These are phyloP conservation scores for Xenentodon cancila DNA, from an alignment of 2,797 vertebrate species.

Conservation along the genomic window DNA sequence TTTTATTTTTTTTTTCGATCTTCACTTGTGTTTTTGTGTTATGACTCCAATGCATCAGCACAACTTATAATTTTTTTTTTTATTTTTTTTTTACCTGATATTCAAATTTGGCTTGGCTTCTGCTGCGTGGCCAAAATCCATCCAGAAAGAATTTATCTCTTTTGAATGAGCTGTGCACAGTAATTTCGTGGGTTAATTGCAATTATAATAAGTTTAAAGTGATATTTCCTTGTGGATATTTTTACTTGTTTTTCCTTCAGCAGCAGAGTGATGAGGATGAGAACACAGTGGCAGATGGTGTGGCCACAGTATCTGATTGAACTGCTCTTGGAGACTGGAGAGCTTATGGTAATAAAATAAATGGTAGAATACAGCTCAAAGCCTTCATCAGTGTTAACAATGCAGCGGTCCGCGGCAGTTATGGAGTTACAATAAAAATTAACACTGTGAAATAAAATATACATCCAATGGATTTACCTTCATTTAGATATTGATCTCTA, in stretches of 20 bases:
- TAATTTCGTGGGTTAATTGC: constrained; percentile 41
- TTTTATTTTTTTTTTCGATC: constrained; percentile 17
- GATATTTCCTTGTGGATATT: constrained; percentile 29
- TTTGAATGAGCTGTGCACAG: constrained; percentile 24
- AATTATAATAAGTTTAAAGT: constrained; percentile 35
- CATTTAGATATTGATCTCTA: no score
- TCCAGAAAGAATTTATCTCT: constrained; percentile 16
- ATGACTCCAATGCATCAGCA: constrained; percentile 15
- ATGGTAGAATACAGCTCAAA: constrained; percentile 26
- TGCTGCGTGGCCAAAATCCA: constrained; percentile 9
- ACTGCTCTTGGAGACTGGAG: constrained; percentile 41
- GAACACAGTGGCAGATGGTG: constrained; percentile 28
- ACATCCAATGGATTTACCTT: no score
- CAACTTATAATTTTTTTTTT: constrained; percentile 39
- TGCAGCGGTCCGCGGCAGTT: constrained; percentile 36
- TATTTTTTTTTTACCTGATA: constrained; percentile 27
- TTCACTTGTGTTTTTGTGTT: constrained; percentile 39
- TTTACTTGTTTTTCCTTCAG: not conserved
- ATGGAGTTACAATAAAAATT: constrained; percentile 9
- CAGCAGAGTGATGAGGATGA: constrained; percentile 25
- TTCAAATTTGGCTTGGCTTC: constrained; percentile 33
- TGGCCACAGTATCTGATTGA: constrained; percentile 41
- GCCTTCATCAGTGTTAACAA: constrained; percentile 4
- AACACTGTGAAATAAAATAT: no score
- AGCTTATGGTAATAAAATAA: constrained; percentile 47